phyloP scores from a whole-genome alignment of 1,140 invertebrate genomes.

The Cotesia chilonis region DNA sequence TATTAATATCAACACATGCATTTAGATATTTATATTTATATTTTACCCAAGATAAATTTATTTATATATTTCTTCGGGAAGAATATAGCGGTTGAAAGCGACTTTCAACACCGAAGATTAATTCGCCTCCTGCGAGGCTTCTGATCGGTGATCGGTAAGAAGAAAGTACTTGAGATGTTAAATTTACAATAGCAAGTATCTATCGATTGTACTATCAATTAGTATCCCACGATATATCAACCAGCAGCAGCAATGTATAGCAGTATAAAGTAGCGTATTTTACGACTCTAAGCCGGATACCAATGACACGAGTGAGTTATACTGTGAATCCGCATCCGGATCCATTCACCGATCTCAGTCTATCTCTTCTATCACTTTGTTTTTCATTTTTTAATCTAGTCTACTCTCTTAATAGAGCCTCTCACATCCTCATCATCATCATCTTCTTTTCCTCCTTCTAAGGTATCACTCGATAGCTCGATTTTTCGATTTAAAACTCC shows the following conservation, averaged over 20 bases:
- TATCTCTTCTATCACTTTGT: background rate
- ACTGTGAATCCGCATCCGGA: constrained; percentile 23
- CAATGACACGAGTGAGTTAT: constrained; percentile 27
- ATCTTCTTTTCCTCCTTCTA: too few species aligned
- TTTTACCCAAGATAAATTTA: background rate
- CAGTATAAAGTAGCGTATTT: constrained; percentile 18
- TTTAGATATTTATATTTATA: too few species aligned
- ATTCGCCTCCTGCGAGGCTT: too few species aligned
- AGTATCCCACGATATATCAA: constrained; percentile 19
- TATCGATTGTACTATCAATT: background rate
- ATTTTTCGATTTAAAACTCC: too few species aligned
- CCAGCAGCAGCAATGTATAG: background rate
- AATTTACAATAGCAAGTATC: background rate
- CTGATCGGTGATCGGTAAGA: too few species aligned
- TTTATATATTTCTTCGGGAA: too few species aligned
- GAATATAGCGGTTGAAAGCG: too few species aligned
- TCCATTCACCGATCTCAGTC: constrained; percentile 20
- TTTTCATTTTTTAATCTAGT: background rate
- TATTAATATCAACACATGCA: background rate
- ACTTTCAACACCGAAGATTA: too few species aligned
- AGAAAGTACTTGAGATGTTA: too few species aligned
- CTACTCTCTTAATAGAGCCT: too few species aligned
- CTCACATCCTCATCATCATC: too few species aligned
- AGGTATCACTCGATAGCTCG: too few species aligned
- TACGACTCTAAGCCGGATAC: constrained; percentile 28